Conservation (phyloP, 1,140 invertebrate species). For the Solen grandis region DNA sequence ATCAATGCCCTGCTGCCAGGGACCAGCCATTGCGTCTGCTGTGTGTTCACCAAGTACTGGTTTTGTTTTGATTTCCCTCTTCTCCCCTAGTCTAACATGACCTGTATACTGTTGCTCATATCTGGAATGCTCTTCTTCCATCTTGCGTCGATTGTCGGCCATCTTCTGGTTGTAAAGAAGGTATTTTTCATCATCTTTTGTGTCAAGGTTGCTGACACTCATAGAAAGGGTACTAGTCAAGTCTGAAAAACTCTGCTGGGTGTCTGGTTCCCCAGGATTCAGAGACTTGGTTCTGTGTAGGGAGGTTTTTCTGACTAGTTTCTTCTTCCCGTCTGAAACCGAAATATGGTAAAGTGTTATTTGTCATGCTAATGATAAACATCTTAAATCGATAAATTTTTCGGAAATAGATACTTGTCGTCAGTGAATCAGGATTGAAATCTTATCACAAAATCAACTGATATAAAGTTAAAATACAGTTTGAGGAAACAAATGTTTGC, state of each 20-base stretch:
- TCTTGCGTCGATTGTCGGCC: slow-evolving; percentile 61
- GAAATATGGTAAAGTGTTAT: neutral
- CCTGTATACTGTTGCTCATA: too few species aligned
- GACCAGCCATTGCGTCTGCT: too few species aligned
- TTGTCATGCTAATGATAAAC: neutral
- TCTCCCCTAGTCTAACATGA: too few species aligned
- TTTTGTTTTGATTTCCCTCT: too few species aligned
- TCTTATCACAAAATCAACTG: too few species aligned
- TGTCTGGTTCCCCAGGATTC: slow-evolving; percentile 46
- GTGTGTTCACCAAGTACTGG: too few species aligned
- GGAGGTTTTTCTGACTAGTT: slow-evolving; percentile 59
- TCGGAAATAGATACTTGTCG: too few species aligned
- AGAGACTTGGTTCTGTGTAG: slow-evolving; percentile 69
- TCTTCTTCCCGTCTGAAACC: slow-evolving; percentile 58
- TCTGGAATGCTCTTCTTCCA: slow-evolving; percentile 18
- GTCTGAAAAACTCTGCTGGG: neutral
- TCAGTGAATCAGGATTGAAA: too few species aligned
- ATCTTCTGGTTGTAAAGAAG: slow-evolving; percentile 66
- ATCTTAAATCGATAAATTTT: too few species aligned
- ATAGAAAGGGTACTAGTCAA: slow-evolving; percentile 27
- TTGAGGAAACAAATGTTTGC: too few species aligned
- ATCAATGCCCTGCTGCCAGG: too few species aligned
- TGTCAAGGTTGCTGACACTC: neutral
- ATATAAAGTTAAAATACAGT: too few species aligned
- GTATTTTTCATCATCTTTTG: slow-evolving; percentile 28